Evolutionary conservation across 1,140 invertebrate genomes (phyloP), one percentile per base, ranked within the genome.

Genomic region (Neodiprion lecontei): DNA sequence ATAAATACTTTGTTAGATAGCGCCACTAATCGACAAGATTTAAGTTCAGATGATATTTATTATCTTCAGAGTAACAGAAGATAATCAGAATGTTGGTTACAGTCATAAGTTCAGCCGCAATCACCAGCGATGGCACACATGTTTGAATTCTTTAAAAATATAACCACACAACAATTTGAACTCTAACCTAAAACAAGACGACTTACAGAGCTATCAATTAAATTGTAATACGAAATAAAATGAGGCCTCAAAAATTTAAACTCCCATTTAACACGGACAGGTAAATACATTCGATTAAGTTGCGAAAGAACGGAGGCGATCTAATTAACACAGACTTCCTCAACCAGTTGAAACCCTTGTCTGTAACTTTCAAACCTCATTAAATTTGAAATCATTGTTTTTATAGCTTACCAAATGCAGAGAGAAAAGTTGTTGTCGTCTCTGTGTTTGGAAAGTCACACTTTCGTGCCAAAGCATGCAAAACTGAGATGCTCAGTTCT

Each of bases 381-480:
- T 40, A 40, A 40, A 5, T 40, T 40, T 40, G 5, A 40, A 40
- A 40, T 40, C 28, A 5, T 72, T 71, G 10, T 66, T 68, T 17
- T 69, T 81, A 81, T 72, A 87, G 83, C 67, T 82, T 86, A 66
- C 2, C 75, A n/a, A 77, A 80, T 11, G 70, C 69, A 7, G 82
- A 88, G n/a, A 82, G 83, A 67, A 91, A 90, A 84, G 89, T 93
- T 21, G 90, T 93, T 74, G 86, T 94, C 50, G 89, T 94, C 17
- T 91, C 92, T 1, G 88, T 94, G 47, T 90, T 94, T 85, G 94
- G 94, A 1, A 94, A 94, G 85, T 92, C 90, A 74, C 84, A 89
- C 8, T 87, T 90, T 72, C 87, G 88, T 76, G 82, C 89, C 9
- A 89, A 89, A 78, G 88, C 91, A 77, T 91, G 90, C 77, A 95